Percentiles rank a stretch among this genome's conserved stretches.
Evolutionary conservation across 2,797 vertebrate species (phyloP).

Genomic region (Coracias cyanogaster): DNA sequence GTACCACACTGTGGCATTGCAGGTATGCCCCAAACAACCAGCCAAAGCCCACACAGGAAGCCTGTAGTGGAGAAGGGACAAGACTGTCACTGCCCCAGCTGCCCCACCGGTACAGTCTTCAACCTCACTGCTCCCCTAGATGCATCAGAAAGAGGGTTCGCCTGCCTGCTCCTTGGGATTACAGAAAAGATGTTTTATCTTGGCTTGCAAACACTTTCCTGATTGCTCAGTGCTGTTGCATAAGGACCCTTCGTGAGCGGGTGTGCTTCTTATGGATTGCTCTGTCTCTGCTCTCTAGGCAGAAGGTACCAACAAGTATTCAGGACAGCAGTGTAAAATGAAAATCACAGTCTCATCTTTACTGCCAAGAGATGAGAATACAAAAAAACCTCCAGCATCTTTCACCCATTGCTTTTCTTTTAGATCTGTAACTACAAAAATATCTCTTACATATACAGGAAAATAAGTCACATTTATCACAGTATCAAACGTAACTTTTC

Average conservation of each 20-base stretch:
- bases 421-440: not conserved
- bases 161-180: not conserved
- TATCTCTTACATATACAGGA: not conserved
- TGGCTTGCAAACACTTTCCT: not conserved
- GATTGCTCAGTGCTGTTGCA: not conserved
- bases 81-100: not conserved
- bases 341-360: not conserved
- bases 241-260: not conserved
- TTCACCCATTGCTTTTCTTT: not conserved
- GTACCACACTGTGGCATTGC: not conserved
- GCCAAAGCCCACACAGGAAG: not conserved
- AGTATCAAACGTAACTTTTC: not conserved
- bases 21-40: not conserved
- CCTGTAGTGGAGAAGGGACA: not conserved
- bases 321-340: not conserved
- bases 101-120: not conserved
- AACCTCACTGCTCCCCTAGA: too few species aligned
- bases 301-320: not conserved
- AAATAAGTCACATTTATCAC: not conserved
- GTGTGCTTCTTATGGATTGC: fast-evolving
- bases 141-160: not conserved
- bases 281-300: not conserved
- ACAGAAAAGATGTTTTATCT: not conserved
- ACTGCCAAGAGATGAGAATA: not conserved
- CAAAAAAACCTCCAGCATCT: not conserved